Base-by-base conservation (phyloP, 2,797 vertebrate genomes). In the Hephaestus fuliginosus region DNA sequence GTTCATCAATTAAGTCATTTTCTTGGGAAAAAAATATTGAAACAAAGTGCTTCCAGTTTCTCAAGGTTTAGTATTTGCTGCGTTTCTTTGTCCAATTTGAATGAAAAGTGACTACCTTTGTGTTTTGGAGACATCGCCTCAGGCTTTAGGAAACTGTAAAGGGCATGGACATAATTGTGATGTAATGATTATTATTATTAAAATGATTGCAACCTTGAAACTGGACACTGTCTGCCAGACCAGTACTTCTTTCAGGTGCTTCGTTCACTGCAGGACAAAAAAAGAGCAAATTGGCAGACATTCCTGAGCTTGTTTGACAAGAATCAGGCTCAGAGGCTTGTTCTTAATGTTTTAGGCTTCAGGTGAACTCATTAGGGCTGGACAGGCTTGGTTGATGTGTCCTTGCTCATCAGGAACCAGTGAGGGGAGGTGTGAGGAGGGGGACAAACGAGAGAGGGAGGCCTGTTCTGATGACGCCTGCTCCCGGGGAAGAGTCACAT, bases 401-500 rank as follows among this genome's bases (percentile, higher is more conserved):
- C 84, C 74, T 87, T 76, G 77, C 68, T 86, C 46, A 74, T 82
- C 82, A 73, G 77, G 22, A 74, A 67, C 43, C 69, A 68, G 72
- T 18, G 62, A 66, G 55, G 2, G 30, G 30, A 33, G 30, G 30
- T 33, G 30, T 3, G 30, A 33, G 30, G 30, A 33, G 7, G 57
- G 55, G 77, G 44, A 57, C 60, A 72, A 62, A 83, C n/a, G 12
- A 65, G 60, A 58, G 53, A 57, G 62, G 49, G 80, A 78, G 73
- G 78, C 33, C 76, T 62, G 67, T 64, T 85, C 61, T 71, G 76
- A 86, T 89, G 86, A 84, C 39, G 72, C 57, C 76, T 61, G 87
- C 84, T 91, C 60, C 66, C 76, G 78, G 83, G 74, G 70, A 89
- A 63, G 58, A 88, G 83, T 80, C 87, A 74, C 88, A 85, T 90